Evolutionary conservation across 1,140 invertebrate genomes (phyloP), one percentile per base, ranked within the genome.

Genomic region (Phocides pigmalion): DNA sequence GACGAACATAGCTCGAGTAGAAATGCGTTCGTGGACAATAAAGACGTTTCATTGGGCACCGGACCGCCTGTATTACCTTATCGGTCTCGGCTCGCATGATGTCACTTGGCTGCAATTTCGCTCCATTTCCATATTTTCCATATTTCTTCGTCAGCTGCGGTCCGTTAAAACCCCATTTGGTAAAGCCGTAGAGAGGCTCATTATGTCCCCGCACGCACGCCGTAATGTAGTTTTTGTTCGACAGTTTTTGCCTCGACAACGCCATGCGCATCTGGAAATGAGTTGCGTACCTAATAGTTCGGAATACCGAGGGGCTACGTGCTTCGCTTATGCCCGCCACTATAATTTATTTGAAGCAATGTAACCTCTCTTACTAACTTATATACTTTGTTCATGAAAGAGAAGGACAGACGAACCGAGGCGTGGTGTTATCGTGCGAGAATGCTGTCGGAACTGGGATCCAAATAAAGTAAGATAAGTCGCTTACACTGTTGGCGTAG

Each of bases 391-490:
- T 15, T 4, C 5, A 22, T 0, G 44, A 28, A 1, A 6, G 15
- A 61, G 15, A 12, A 16, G 12, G 37, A 42, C 46, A 44, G n/a
- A 56, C n/a, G 19, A 3, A 8, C 42, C 28, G 28, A 62, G 64
- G 72, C 64, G 41, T 47, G 61, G 66, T 64, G 66, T 71, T 69
- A 74, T 67, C 74, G 74, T 76, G 74, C 68, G 71, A 63, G 74
- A 76, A 76, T 76, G 74, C 68, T 61, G 71, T 66, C 62, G 62
- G 59, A 71, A 58, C 64, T 70, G 56, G 64, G 59, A 51, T 69
- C 70, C 71, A 68, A 76, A 76, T 71, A 76, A 68, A 74, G 71
- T 61, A 71, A 71, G 64, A 70, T 73, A 71, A 69, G 53, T 61
- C 62, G 56, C 42, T 47, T 62, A 64, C 53, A 62, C 37, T 51